Percentiles rank a stretch among this genome's conserved stretches.
Conservation (phyloP, 2,888 invertebrate genomes). For the Drosophila mimica region DNA sequence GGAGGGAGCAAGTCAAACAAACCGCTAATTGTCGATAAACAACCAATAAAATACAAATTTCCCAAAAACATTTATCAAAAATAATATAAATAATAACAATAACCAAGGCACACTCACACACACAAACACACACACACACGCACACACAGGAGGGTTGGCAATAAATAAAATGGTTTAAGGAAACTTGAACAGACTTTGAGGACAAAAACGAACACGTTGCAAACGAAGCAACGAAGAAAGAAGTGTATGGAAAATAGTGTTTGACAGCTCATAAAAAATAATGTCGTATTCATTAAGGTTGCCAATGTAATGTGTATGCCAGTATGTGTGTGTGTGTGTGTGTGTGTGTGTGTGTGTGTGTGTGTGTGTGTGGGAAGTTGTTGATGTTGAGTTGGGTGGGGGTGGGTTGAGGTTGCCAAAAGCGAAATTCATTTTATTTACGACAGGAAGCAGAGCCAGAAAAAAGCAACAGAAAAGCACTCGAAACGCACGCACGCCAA, state of each 20-base stretch:
- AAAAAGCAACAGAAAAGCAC: slow-evolving; percentile 65
- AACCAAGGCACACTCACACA: slow-evolving; percentile 51
- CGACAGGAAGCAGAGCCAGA: slow-evolving; percentile 72
- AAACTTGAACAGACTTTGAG: slow-evolving; percentile 57
- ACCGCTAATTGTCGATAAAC: slow-evolving; percentile 80
- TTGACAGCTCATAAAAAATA: slow-evolving; percentile 83
- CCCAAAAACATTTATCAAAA: slow-evolving; percentile 78
- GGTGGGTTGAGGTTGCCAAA: slow-evolving; percentile 67
- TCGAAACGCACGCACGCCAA: slow-evolving; percentile 74
- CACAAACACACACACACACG: slow-evolving; percentile 36
- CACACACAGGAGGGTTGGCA: slow-evolving; percentile 32
- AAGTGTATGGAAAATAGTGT: slow-evolving; percentile 81
- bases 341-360: slow-evolving; percentile 33
- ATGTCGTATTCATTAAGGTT: slow-evolving; percentile 79
- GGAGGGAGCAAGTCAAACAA: slow-evolving; percentile 60
- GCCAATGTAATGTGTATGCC: slow-evolving; percentile 52
- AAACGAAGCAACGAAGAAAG: slow-evolving; percentile 37
- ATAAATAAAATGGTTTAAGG: slow-evolving; percentile 75
- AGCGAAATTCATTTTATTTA: slow-evolving; percentile 75
- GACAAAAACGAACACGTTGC: slow-evolving; percentile 12
- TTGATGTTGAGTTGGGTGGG: slow-evolving; percentile 32
- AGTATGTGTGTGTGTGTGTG: slow-evolving; percentile 32
- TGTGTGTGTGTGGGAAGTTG: slow-evolving; percentile 41
- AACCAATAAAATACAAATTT: slow-evolving; percentile 80
- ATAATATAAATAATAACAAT: slow-evolving; percentile 79